These are phyloP conservation scores for Darevskia nairensis DNA, from an alignment of 2,797 vertebrate genomes.

Conservation along the genomic window DNA sequence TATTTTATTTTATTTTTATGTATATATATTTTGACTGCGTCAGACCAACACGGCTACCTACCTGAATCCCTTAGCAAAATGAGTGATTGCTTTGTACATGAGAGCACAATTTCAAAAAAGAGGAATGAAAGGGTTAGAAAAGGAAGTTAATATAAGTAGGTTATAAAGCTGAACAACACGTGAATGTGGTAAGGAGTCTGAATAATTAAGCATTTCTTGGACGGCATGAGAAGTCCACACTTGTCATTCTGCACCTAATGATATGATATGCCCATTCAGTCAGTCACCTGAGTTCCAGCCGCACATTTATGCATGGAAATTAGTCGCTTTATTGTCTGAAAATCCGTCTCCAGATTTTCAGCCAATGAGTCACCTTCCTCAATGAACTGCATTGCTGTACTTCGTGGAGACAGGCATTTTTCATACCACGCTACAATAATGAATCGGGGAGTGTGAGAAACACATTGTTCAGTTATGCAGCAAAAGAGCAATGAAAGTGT, in stretches of 20 bases:
- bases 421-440: background rate
- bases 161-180: background rate
- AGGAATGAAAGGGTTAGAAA: background rate
- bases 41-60: no score
- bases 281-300: slow-evolving; percentile 11
- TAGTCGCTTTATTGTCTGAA: slow-evolving; percentile 10
- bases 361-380: slow-evolving; percentile 7
- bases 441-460: background rate
- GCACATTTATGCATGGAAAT: background rate
- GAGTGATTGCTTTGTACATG: background rate
- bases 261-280: background rate
- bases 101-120: background rate
- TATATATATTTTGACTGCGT: no score
- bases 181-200: background rate
- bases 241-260: no score
- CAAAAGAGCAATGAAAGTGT: background rate
- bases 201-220: slow-evolving; percentile 1
- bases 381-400: background rate
- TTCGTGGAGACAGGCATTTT: background rate
- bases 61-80: no score
- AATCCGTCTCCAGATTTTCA: background rate
- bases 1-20: no score
- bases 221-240: background rate
- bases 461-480: background rate
- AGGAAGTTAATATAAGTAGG: background rate